Evolutionary conservation across 1,140 invertebrate species (phyloP).

Genomic region (Lasioglossum albipes): DNA sequence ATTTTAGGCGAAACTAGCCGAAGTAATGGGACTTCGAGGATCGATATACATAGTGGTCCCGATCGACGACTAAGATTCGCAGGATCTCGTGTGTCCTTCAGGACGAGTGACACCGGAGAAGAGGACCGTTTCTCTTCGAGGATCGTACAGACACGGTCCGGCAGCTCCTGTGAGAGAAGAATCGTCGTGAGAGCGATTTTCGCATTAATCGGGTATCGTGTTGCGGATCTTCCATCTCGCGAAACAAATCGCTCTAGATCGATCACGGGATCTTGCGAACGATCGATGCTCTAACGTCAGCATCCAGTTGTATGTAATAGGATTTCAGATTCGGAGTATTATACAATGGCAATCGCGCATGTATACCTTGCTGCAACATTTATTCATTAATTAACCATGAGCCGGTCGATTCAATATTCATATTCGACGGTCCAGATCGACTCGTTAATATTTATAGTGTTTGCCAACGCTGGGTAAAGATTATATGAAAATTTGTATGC

Average conservation of each 20-base stretch:
- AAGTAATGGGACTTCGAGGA: background rate
- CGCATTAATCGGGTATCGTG: conserved; percentile 16
- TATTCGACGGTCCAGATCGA: no score
- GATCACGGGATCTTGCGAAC: background rate
- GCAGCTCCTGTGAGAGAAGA: background rate
- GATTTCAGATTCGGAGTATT: background rate
- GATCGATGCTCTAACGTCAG: background rate
- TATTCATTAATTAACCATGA: no score
- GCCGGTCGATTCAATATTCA: no score
- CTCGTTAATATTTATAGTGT: no score
- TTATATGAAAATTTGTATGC: no score
- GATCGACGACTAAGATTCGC: background rate
- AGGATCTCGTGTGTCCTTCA: background rate
- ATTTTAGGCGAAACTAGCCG: background rate
- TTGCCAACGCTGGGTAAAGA: no score
- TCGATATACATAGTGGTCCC: background rate
- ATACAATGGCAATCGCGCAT: background rate
- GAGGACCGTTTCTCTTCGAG: conserved; percentile 12
- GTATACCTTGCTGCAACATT: background rate
- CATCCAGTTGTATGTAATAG: background rate
- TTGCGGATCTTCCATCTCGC: background rate
- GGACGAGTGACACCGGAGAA: conserved; percentile 25
- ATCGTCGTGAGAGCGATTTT: conserved; percentile 44
- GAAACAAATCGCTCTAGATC: background rate
- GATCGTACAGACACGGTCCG: conserved; percentile 1